Conservation (phyloP, 2,113 vertebrate genomes). For the Mastomys natalensis region DNA sequence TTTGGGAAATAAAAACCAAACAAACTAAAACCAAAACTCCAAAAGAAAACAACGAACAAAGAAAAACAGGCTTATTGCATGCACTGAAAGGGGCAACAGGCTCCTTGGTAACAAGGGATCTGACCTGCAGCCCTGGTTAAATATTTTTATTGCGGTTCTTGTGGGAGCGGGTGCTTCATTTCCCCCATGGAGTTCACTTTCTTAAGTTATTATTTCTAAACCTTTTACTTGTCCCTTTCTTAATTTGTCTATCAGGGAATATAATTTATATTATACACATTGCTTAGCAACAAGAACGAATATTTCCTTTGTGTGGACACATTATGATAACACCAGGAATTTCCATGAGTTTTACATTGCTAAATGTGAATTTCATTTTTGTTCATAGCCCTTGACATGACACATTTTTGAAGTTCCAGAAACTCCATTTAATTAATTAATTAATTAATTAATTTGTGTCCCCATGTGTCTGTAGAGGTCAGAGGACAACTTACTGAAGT, state of each 20-base stretch:
- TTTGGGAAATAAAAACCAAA: background rate
- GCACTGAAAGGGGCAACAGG: background rate
- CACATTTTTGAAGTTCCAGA: background rate
- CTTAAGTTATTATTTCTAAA: background rate
- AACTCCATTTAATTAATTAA: too few species aligned
- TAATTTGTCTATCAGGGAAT: constrained; percentile 40
- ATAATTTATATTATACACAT: background rate
- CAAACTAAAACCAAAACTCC: background rate
- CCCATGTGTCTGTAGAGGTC: background rate
- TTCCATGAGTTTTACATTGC: background rate
- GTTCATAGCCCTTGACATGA: background rate
- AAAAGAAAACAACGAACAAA: background rate
- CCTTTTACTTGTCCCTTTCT: background rate
- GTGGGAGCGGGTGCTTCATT: background rate
- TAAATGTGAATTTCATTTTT: background rate
- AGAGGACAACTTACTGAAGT: background rate
- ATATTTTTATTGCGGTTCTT: background rate
- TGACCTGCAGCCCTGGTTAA: background rate
- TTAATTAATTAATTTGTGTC: too few species aligned
- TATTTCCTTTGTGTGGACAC: background rate
- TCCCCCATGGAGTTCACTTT: background rate
- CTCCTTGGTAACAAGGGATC: background rate
- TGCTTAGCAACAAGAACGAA: constrained; percentile 16
- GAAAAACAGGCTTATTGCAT: background rate
- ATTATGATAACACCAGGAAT: background rate